phyloP scores from a whole-genome alignment of 2,113 vertebrate species.

The Megaceryle maxima region DNA sequence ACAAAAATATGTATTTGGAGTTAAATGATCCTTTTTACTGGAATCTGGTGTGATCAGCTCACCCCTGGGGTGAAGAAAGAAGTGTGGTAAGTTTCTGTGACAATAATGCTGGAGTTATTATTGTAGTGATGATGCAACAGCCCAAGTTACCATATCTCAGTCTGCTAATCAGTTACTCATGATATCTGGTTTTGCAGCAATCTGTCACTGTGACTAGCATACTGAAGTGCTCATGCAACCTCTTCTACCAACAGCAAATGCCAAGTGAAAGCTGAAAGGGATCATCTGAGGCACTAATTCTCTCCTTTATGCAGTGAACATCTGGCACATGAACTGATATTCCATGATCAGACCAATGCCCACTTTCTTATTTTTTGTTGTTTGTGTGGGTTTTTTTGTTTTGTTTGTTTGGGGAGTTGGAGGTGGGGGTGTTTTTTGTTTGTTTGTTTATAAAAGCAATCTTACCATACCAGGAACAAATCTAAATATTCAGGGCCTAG shows the following conservation, averaged over 20 bases:
- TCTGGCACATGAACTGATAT: not conserved
- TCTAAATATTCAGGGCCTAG: not conserved
- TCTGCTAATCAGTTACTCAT: not conserved
- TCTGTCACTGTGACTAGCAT: not conserved
- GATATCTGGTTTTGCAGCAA: not conserved
- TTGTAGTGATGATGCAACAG: not conserved
- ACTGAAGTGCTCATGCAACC: accelerated
- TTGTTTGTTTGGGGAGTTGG: too few relatives aligned
- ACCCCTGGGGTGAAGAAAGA: accelerated
- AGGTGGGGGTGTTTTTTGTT: not conserved
- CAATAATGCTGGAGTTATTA: not conserved
- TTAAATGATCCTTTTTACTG: not conserved
- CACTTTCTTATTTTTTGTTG: not conserved
- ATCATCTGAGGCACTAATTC: not conserved
- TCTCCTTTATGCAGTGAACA: not conserved
- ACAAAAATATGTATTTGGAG: not conserved
- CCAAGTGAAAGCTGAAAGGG: not conserved
- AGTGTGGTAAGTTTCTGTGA: not conserved
- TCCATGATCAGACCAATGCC: not conserved
- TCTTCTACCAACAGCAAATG: not conserved
- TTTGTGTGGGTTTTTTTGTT: too few relatives aligned
- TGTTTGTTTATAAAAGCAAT: not conserved
- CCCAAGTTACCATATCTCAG: not conserved
- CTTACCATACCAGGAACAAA: not conserved
- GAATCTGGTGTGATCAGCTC: not conserved